Conservation (phyloP, 1,140 invertebrate genomes). For the Micrasema minimum region DNA sequence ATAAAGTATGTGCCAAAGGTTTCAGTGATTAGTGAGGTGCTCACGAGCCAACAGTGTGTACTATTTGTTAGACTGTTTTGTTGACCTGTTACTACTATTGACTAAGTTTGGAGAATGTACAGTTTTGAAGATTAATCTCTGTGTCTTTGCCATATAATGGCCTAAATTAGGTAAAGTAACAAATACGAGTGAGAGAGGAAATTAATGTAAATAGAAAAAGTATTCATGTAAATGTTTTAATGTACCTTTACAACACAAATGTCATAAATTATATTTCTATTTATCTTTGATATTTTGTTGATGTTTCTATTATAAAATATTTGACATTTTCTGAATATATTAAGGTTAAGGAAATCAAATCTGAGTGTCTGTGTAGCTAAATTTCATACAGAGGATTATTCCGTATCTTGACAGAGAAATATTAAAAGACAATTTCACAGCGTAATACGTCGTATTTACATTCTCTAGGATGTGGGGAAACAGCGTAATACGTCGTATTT, state of each 20-base stretch:
- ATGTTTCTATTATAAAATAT: slow-evolving; percentile 51
- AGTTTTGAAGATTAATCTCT: slow-evolving; percentile 53
- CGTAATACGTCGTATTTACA: neutral
- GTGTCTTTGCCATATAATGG: slow-evolving; percentile 54
- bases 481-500: too few species aligned
- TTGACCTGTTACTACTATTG: slow-evolving; percentile 6
- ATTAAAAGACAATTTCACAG: slow-evolving; percentile 21
- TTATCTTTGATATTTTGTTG: slow-evolving; percentile 51
- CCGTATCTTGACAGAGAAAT: slow-evolving; percentile 6
- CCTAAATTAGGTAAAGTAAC: slow-evolving; percentile 50
- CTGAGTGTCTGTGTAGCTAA: slow-evolving; percentile 27
- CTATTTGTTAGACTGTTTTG: too few species aligned
- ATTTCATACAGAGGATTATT: slow-evolving; percentile 16
- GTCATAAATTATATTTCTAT: slow-evolving; percentile 52
- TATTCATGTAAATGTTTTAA: slow-evolving; percentile 51
- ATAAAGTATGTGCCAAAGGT: slow-evolving; percentile 48
- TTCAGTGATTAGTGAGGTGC: slow-evolving; percentile 1
- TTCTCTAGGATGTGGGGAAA: neutral
- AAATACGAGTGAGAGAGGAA: slow-evolving; percentile 38
- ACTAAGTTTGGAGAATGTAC: slow-evolving; percentile 40
- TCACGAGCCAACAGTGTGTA: neutral
- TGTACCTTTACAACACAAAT: slow-evolving; percentile 52
- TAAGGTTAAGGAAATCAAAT: slow-evolving; percentile 32
- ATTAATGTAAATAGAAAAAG: slow-evolving; percentile 51
- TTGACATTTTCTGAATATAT: slow-evolving; percentile 43